Evolutionary conservation across 1,140 invertebrate genomes (phyloP).

Genomic region (Acromyrmex echinatior): DNA sequence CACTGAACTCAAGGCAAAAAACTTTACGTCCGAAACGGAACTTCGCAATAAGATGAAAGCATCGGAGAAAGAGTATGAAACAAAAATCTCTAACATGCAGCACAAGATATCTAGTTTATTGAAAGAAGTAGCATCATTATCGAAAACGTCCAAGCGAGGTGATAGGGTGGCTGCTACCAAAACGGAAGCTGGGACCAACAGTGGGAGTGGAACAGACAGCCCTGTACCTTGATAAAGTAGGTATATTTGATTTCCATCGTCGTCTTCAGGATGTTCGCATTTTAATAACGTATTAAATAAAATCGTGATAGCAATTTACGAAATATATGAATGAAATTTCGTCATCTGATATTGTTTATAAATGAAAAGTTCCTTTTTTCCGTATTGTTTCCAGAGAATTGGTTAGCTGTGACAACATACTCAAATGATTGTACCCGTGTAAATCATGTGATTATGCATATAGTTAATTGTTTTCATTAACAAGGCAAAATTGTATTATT

Average conservation of each 20-base stretch:
- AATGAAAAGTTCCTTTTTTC: constrained; percentile 16
- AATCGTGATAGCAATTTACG: not conserved
- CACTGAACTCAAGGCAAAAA: constrained; percentile 96
- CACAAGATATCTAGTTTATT: constrained; percentile 92
- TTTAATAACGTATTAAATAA: not conserved
- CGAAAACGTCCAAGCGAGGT: constrained; percentile 92
- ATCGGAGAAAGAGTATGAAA: constrained; percentile 93
- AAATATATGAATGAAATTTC: not conserved
- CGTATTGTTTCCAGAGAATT: constrained; percentile 79
- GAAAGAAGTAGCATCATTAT: constrained; percentile 94
- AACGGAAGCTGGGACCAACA: constrained; percentile 88
- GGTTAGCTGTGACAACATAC: constrained; percentile 81
- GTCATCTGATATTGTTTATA: not conserved
- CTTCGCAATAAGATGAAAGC: constrained; percentile 94
- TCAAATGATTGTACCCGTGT: constrained; percentile 79
- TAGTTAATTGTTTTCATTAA: constrained; percentile 81
- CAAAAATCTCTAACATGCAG: constrained; percentile 93
- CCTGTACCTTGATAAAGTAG: constrained; percentile 87
- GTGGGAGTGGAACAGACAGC: constrained; percentile 92
- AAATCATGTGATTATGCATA: constrained; percentile 72
- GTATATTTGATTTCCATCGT: constrained; percentile 53
- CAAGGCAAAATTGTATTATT: constrained; percentile 84
- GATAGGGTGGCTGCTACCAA: constrained; percentile 86
- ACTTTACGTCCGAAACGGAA: constrained; percentile 95
- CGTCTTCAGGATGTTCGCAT: not conserved